A percentile compares a stretch with the other conserved stretches of the same genome.
Evolutionary conservation across 2,113 vertebrate genomes (phyloP).

Genomic region (Amphiprion percula): DNA sequence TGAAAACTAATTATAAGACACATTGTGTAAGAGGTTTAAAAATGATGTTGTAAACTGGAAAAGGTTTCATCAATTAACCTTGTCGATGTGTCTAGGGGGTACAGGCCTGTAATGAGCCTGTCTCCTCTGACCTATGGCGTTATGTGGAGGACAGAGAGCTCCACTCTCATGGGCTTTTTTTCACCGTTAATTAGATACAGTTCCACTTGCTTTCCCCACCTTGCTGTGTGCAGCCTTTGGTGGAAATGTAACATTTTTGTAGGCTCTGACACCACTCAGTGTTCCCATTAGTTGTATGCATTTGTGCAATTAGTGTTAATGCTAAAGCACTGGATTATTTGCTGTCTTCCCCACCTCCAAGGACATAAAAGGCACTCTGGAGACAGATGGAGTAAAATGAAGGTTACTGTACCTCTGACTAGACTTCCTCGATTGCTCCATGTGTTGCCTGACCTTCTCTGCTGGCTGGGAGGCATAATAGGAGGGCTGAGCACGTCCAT

Average conservation of each 20-base stretch:
- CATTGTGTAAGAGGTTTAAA: conserved; percentile 78
- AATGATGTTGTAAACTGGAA: conserved; percentile 82
- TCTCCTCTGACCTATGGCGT: conserved; percentile 81
- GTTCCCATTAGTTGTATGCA: conserved; percentile 45
- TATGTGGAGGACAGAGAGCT: conserved; percentile 76
- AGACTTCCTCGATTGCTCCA: conserved; percentile 60
- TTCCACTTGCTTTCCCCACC: conserved; percentile 49
- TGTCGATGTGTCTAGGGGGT: conserved; percentile 69
- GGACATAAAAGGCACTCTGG: conserved; percentile 38
- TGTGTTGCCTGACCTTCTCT: conserved; percentile 71
- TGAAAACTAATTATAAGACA: conserved; percentile 85
- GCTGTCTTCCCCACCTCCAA: conserved; percentile 37
- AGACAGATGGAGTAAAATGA: conserved; percentile 44
- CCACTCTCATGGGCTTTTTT: conserved; percentile 57
- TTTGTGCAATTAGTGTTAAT: conserved; percentile 40
- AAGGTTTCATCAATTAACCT: conserved; percentile 84
- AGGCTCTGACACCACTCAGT: conserved; percentile 46
- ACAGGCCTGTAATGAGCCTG: conserved; percentile 79
- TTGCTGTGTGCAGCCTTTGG: conserved; percentile 40
- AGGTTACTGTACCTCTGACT: conserved; percentile 75
- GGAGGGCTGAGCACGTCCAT: conserved; percentile 86
- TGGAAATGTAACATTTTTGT: conserved; percentile 45
- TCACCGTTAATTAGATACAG: conserved; percentile 74
- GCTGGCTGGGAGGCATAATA: conserved; percentile 78
- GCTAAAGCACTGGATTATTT: conserved; percentile 57